These are phyloP conservation scores for Silurus lanzhouensis DNA, from an alignment of 2,797 vertebrate species.

Conservation along the genomic window DNA sequence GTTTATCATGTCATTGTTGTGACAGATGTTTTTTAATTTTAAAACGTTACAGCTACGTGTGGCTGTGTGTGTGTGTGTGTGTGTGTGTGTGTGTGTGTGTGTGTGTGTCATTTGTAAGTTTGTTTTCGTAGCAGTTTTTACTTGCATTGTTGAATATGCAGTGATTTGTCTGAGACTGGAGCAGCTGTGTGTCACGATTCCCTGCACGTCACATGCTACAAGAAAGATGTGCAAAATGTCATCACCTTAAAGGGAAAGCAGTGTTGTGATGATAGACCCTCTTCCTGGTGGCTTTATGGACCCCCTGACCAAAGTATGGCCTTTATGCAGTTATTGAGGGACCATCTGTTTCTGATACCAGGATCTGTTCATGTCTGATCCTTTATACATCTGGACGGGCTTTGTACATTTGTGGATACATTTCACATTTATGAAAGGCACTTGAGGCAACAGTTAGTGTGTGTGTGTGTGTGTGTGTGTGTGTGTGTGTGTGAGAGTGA, in stretches of 20 bases:
- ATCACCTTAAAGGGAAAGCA: constrained; percentile 23
- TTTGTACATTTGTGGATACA: constrained; percentile 57
- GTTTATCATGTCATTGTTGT: constrained; percentile 37
- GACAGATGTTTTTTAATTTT: constrained; percentile 30
- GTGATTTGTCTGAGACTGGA: constrained; percentile 36
- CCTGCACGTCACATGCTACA: constrained; percentile 8
- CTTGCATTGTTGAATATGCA: constrained; percentile 47
- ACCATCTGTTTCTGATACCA: constrained; percentile 18
- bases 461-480: constrained; percentile 20
- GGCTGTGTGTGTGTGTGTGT: constrained; percentile 40
- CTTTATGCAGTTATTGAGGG: constrained; percentile 26
- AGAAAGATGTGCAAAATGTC: constrained; percentile 38
- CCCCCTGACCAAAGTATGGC: constrained; percentile 39
- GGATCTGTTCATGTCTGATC: neutral
- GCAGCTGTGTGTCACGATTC: constrained; percentile 18
- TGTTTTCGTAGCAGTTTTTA: constrained; percentile 55
- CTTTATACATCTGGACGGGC: constrained; percentile 24
- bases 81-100: constrained; percentile 9
- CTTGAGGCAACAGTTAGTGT: neutral
- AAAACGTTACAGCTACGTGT: constrained; percentile 16
- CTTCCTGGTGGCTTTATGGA: constrained; percentile 32
- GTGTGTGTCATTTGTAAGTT: constrained; percentile 12
- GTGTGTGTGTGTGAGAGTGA: neutral
- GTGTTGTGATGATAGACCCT: constrained; percentile 23
- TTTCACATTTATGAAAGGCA: constrained; percentile 34